Base-by-base conservation (phyloP, 2,113 vertebrate species). In the pig (Sus scrofa) region DNA sequence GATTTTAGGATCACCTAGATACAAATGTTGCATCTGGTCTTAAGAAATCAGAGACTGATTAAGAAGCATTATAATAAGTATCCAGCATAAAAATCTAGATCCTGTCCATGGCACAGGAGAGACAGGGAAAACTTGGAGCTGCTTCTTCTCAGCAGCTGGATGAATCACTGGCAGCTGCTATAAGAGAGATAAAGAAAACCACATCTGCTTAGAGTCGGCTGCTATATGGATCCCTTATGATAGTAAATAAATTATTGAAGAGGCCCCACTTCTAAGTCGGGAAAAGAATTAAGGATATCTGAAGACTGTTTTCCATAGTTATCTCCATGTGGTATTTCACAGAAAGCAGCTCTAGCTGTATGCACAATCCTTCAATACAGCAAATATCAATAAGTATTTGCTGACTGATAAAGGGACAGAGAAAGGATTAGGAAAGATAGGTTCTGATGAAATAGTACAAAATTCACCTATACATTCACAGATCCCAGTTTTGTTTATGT, bases 191-290 rank as follows among this genome's bases (percentile, higher is more conserved):
- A 39, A 70, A 93, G 71, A 78, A 83, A 95, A 24, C 54, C 78
- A 91, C 95, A 94, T 97, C 97, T 97, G 90, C 26, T 50, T 27
- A 91, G 84, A 96, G 84, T 91, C 15, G 88, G 97, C 71, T 94
- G 90, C 60, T 97, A 20, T n/a, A 88, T 56, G 62, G 89, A 91
- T 91, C 84, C 97, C 78, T 39, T 91, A 88, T 87, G 97, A 62
- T 87, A 90, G 84, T 70, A 91, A 95, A 93, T 92, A 92, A 84
- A 97, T 96, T 96, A 93, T 82, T 91, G 44, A 97, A 92, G 91
- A 94, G 96, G 88, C 62, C 67, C 50, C 52, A 78, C 73, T 97
- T 94, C 19, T 89, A 95, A 97, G 67, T 90, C 65, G 94, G 58
- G 71, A 94, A 95, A 95, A 44, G 60, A 81, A 90, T 24, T 44